Percentiles rank a stretch among this genome's conserved stretches.
phyloP scores from a whole-genome alignment of 1,140 invertebrate genomes.

The Ceratitis capitata region DNA sequence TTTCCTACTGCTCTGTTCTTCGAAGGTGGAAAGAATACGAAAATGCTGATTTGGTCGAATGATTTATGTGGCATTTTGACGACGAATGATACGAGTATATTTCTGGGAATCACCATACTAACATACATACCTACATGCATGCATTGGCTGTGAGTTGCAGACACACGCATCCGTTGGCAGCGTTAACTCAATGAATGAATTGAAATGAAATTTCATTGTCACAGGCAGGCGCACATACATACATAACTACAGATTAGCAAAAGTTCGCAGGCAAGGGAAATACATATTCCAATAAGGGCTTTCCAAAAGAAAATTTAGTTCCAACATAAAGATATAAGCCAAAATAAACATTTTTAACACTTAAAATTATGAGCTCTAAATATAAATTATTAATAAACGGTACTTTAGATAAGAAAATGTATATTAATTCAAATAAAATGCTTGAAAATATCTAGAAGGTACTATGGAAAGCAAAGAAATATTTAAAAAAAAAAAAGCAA shows the following conservation, averaged over 20 bases:
- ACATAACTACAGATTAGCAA: neutral
- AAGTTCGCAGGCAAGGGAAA: neutral
- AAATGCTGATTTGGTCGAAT: constrained; percentile 4
- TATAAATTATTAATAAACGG: no score
- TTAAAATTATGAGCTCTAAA: no score
- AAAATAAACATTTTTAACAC: no score
- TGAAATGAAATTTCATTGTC: constrained; percentile 20
- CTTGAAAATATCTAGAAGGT: no score
- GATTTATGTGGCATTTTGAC: constrained; percentile 27
- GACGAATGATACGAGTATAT: neutral
- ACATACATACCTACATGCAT: neutral
- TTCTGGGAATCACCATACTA: neutral
- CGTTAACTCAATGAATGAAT: constrained; percentile 24
- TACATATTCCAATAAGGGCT: no score
- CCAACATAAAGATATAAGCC: no score
- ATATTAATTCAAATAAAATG: no score
- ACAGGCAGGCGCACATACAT: neutral
- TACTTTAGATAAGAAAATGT: no score
- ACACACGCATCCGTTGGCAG: constrained; percentile 1
- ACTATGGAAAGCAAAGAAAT: no score
- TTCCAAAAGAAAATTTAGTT: no score
- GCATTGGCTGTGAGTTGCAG: neutral
- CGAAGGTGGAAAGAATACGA: neutral
- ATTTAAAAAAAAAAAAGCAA: no score
- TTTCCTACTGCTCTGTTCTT: neutral